Percentiles rank a stretch among this genome's conserved stretches.
Conservation (phyloP, 1,140 invertebrate genomes). For the Sitobion miscanthi region DNA sequence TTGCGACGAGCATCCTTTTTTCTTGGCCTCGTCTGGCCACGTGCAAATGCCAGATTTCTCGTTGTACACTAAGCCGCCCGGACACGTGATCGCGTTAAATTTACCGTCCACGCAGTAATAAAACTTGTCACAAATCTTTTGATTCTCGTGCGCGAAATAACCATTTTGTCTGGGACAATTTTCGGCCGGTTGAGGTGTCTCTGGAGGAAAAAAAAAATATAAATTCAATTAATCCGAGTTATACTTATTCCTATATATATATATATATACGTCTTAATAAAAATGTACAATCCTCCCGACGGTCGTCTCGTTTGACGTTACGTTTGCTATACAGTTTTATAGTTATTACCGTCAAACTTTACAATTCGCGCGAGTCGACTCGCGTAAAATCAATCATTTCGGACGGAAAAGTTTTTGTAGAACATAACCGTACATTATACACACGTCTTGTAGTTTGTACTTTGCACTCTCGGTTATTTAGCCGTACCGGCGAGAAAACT, state of each 20-base stretch:
- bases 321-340: background rate
- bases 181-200: constrained; percentile 73
- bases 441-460: background rate
- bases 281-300: background rate
- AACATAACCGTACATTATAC: background rate
- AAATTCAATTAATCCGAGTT: background rate
- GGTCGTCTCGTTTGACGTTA: background rate
- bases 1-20: constrained; percentile 81
- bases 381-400: background rate
- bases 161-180: constrained; percentile 86
- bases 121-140: constrained; percentile 83
- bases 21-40: constrained; percentile 89
- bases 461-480: background rate
- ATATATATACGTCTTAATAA: background rate
- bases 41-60: constrained; percentile 88
- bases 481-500: background rate
- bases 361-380: background rate
- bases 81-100: constrained; percentile 88
- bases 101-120: constrained; percentile 90
- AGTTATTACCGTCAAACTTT: background rate
- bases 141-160: constrained; percentile 85
- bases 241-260: background rate
- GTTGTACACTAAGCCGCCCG: constrained; percentile 85
- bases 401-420: background rate
- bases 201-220: constrained; percentile 65